phyloP scores from a whole-genome alignment of 2,113 vertebrate genomes.

The Xenotilapia longispinis region DNA sequence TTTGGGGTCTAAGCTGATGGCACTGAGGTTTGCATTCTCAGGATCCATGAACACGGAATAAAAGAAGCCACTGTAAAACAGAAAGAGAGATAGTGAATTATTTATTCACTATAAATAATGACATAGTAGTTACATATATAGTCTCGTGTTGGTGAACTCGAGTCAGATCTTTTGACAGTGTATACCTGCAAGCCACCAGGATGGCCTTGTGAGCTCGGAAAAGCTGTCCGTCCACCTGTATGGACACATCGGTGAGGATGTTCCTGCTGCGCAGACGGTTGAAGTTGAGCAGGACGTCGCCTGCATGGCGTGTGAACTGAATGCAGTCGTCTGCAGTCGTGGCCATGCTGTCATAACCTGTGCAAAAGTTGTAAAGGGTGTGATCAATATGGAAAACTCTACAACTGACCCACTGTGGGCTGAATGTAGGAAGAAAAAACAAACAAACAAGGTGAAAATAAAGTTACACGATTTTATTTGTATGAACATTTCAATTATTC shows the following conservation, averaged over 20 bases:
- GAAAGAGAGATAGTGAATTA: background rate
- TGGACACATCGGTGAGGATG: slow-evolving; percentile 89
- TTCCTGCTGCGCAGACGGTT: slow-evolving; percentile 91
- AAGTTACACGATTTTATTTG: background rate
- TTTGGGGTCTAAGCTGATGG: slow-evolving; percentile 87
- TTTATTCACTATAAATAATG: background rate
- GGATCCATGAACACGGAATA: slow-evolving; percentile 93
- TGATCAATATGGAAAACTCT: background rate
- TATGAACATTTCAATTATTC: background rate
- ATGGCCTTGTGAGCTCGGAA: slow-evolving; percentile 94
- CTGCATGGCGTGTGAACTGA: slow-evolving; percentile 94
- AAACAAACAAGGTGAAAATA: background rate
- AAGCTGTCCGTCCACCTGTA: slow-evolving; percentile 84
- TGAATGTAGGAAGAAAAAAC: background rate
- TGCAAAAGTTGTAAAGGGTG: background rate
- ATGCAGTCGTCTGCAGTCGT: slow-evolving; percentile 88
- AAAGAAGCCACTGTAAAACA: slow-evolving; percentile 83
- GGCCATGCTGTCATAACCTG: slow-evolving; percentile 78
- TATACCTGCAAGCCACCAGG: slow-evolving; percentile 95
- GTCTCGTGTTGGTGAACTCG: background rate
- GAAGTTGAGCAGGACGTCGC: slow-evolving; percentile 93
- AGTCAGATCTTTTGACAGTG: background rate
- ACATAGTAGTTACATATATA: background rate
- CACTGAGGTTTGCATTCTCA: slow-evolving; percentile 82
- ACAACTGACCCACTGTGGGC: background rate